Percentiles rank a stretch among this genome's conserved stretches.
phyloP scores from a whole-genome alignment of 2,888 invertebrate genomes.

The Ophonus ardosiacus region DNA sequence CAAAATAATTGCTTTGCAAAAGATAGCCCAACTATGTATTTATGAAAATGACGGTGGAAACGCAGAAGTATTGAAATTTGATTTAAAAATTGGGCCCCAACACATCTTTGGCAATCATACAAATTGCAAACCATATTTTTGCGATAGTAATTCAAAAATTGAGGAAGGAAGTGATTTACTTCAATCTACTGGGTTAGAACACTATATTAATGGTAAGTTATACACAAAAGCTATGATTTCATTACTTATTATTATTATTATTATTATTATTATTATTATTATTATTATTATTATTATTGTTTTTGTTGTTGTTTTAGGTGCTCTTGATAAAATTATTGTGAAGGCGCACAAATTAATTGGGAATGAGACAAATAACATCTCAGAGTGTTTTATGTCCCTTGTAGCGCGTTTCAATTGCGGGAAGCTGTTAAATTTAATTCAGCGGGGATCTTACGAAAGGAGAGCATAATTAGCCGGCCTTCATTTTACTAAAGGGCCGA shows the following conservation, averaged over 20 bases:
- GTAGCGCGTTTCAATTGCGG: slow-evolving; percentile 12
- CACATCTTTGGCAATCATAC: slow-evolving; percentile 12
- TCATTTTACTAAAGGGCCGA: neutral
- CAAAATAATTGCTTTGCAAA: neutral
- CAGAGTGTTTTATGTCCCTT: slow-evolving; percentile 4
- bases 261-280: too few relatives aligned
- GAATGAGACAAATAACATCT: slow-evolving; percentile 13
- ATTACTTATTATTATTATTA: too few relatives aligned
- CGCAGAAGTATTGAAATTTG: slow-evolving; percentile 8
- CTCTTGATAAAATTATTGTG: neutral
- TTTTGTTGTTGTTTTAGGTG: neutral
- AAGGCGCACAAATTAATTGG: slow-evolving; percentile 4
- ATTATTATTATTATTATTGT: neutral
- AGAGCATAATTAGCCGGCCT: slow-evolving; percentile 3
- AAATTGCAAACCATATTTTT: neutral
- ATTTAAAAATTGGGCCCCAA: neutral
- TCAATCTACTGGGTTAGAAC: slow-evolving; percentile 2
- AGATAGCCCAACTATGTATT: neutral
- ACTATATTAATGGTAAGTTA: slow-evolving; percentile 8
- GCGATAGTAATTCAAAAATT: neutral
- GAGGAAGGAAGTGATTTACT: neutral
- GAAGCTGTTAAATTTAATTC: slow-evolving; percentile 23
- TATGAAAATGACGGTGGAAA: neutral
- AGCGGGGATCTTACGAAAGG: slow-evolving; percentile 25
- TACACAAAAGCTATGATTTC: too few relatives aligned